These are phyloP conservation scores for Nematolebias whitei DNA, from an alignment of 2,113 vertebrate species.

Conservation along the genomic window DNA sequence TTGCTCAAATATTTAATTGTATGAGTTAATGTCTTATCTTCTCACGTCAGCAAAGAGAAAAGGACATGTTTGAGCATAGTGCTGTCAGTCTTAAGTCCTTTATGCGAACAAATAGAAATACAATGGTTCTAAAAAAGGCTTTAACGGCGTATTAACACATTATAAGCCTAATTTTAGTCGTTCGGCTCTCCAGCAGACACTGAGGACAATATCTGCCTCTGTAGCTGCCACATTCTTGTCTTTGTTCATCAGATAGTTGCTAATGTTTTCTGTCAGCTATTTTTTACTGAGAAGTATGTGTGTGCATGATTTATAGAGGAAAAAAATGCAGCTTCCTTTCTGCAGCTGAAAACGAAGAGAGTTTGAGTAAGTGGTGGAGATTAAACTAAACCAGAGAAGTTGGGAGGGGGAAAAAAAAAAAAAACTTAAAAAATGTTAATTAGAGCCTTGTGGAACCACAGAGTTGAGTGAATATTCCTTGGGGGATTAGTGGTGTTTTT, in stretches of 20 bases:
- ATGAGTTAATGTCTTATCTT: not conserved
- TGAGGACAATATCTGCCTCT: slow-evolving; percentile 2
- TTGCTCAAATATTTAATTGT: not conserved
- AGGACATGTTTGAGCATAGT: not conserved
- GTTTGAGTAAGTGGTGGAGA: not conserved
- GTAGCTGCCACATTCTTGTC: slow-evolving; percentile 5
- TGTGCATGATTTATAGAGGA: slow-evolving; percentile 1
- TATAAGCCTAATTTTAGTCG: too few relatives aligned
- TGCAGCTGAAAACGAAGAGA: not conserved
- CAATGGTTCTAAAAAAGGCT: not conserved
- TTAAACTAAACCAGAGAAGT: not conserved
- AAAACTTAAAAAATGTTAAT: not conserved
- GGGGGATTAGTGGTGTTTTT: not conserved
- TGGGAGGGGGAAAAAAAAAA: slow-evolving; percentile 14
- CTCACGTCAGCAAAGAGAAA: not conserved
- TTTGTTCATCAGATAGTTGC: slow-evolving; percentile 16
- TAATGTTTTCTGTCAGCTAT: slow-evolving; percentile 8
- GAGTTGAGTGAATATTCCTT: not conserved
- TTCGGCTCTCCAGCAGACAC: too few relatives aligned
- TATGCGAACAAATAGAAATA: not conserved
- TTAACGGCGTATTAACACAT: not conserved
- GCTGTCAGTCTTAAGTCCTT: not conserved
- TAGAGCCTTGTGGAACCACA: not conserved
- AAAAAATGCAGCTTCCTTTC: not conserved
- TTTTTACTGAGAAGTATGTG: not conserved